Evolutionary conservation across 2,888 invertebrate species (phyloP).

Genomic region (Mesorhabditis spiculigera): DNA sequence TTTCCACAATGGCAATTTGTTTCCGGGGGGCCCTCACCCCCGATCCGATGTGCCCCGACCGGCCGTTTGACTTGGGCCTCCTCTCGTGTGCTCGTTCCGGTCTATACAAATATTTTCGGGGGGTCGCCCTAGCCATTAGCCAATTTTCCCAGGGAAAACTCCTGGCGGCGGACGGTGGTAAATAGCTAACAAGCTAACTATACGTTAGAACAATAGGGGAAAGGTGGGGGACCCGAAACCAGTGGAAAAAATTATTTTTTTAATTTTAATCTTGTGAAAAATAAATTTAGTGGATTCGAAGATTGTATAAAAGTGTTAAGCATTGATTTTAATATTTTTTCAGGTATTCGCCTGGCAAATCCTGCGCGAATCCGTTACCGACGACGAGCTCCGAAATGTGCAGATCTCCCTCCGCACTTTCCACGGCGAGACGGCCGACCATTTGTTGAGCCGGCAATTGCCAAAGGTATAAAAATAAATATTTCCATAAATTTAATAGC

Average conservation of each 20-base stretch:
- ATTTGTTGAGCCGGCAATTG: constrained; percentile 52
- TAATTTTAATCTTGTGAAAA: not conserved
- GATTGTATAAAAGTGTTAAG: too few species aligned
- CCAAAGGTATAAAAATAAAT: constrained; percentile 41
- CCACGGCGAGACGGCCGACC: constrained; percentile 54
- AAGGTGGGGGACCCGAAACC: not conserved
- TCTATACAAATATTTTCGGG: too few species aligned
- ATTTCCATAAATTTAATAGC: not conserved
- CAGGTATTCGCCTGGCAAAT: constrained; percentile 59
- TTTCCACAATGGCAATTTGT: too few species aligned
- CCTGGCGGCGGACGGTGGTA: too few species aligned
- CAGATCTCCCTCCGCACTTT: constrained; percentile 55
- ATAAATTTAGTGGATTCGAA: too few species aligned
- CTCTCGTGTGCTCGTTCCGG: too few species aligned
- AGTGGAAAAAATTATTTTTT: not conserved
- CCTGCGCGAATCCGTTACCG: constrained; percentile 56
- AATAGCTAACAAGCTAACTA: constrained; percentile 11
- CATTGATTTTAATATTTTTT: constrained; percentile 10
- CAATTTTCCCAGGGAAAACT: too few species aligned
- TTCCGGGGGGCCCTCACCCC: too few species aligned
- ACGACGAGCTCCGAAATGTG: constrained; percentile 54
- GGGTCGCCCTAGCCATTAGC: too few species aligned
- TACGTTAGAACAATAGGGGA: constrained; percentile 9
- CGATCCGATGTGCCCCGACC: too few species aligned
- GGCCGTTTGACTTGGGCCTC: too few species aligned